A percentile compares a stretch with the other conserved stretches of the same genome.
Conservation (phyloP, 1,140 invertebrate species). For the Ceratina japonica region DNA sequence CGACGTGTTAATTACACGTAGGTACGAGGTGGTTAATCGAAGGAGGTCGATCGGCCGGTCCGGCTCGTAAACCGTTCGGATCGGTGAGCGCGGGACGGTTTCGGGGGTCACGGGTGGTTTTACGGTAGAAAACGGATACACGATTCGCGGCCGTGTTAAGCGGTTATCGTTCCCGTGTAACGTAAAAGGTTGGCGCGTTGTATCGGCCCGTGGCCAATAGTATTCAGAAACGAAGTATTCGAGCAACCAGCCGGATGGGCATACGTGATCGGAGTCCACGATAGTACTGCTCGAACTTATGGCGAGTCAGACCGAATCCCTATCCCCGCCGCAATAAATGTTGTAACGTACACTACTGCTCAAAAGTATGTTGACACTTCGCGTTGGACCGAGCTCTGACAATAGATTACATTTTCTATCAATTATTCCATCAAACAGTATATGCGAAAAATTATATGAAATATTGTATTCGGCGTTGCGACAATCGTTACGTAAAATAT, state of each 20-base stretch:
- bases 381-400: too few relatives aligned
- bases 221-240: constrained; percentile 60
- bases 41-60: constrained; percentile 55
- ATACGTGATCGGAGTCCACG: constrained; percentile 59
- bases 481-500: too few relatives aligned
- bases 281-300: constrained; percentile 60
- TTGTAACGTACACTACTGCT: constrained; percentile 18
- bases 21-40: constrained; percentile 50
- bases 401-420: too few relatives aligned
- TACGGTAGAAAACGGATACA: constrained; percentile 30
- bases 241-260: constrained; percentile 53
- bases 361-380: too few relatives aligned
- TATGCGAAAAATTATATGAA: too few relatives aligned
- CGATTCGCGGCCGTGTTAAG: constrained; percentile 4
- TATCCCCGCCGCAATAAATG: constrained; percentile 54
- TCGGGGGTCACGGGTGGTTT: background rate
- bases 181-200: constrained; percentile 16
- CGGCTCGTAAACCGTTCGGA: constrained; percentile 40
- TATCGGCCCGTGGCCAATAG: constrained; percentile 44
- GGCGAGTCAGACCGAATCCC: constrained; percentile 53
- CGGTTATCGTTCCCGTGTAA: too few relatives aligned
- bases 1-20: constrained; percentile 61
- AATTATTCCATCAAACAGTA: too few relatives aligned
- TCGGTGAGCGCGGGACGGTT: constrained; percentile 23
- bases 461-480: too few relatives aligned